Evolutionary conservation across 1,140 invertebrate genomes (phyloP).

Genomic region (Aphaenogaster rudis): DNA sequence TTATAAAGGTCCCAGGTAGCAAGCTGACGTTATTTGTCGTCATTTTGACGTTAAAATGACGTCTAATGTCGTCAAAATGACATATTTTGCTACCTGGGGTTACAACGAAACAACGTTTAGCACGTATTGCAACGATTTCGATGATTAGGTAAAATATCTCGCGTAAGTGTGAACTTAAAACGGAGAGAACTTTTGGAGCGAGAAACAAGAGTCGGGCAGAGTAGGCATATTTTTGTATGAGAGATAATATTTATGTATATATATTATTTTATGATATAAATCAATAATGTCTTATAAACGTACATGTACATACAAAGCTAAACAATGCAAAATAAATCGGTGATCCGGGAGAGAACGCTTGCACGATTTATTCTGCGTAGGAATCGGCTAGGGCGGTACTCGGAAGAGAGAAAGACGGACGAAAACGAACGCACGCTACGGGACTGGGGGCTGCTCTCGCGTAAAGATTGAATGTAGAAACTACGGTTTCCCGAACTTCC

Average conservation of each 20-base stretch:
- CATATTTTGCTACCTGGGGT: not conserved
- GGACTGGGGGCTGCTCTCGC: slow-evolving; percentile 38
- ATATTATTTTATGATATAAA: slow-evolving; percentile 81
- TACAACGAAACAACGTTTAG: slow-evolving; percentile 18
- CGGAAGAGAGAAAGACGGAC: slow-evolving; percentile 17
- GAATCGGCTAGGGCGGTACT: not conserved
- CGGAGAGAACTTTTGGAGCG: not conserved
- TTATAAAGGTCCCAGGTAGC: not conserved
- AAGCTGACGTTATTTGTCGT: no score
- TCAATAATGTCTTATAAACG: slow-evolving; percentile 81
- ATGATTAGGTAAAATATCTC: not conserved
- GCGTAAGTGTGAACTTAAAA: not conserved
- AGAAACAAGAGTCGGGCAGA: slow-evolving; percentile 40
- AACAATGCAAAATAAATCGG: slow-evolving; percentile 80
- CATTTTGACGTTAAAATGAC: no score
- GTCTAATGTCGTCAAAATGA: no score
- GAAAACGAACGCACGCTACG: slow-evolving; percentile 6
- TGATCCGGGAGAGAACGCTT: slow-evolving; percentile 38
- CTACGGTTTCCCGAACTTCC: not conserved
- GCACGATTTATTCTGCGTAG: not conserved
- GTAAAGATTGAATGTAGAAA: slow-evolving; percentile 68
- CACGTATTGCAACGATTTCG: not conserved
- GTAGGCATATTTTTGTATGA: slow-evolving; percentile 66
- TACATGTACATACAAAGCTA: slow-evolving; percentile 79
- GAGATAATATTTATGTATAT: slow-evolving; percentile 67